phyloP scores from a whole-genome alignment of 2,113 vertebrate species.

The Prunella fulvescens region DNA sequence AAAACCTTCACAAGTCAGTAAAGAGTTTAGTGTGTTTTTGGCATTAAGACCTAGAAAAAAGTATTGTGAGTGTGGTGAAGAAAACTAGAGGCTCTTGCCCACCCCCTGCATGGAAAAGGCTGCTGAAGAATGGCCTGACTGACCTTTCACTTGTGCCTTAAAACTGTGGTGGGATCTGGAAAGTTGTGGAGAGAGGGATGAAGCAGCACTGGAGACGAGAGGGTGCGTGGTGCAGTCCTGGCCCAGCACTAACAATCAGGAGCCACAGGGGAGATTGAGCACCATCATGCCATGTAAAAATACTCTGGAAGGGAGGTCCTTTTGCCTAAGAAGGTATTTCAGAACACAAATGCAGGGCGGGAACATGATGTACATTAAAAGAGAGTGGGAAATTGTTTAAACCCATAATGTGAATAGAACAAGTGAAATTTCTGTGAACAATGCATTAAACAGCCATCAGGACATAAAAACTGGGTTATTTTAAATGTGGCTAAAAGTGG shows the following conservation, averaged over 20 bases:
- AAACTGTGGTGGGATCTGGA: neutral
- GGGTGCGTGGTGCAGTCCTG: accelerated
- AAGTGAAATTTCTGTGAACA: neutral
- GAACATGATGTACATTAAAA: neutral
- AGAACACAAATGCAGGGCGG: accelerated
- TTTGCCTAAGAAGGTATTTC: neutral
- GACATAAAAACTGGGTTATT: neutral
- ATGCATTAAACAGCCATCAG: neutral
- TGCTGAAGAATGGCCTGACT: neutral
- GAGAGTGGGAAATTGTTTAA: neutral
- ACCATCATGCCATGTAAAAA: neutral
- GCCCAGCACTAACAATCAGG: accelerated
- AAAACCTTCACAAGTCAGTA: neutral
- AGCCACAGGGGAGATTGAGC: accelerated
- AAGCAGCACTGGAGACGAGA: accelerated
- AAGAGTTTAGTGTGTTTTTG: neutral
- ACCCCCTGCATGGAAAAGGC: neutral
- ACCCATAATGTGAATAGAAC: accelerated
- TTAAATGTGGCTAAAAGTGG: conserved; percentile 3
- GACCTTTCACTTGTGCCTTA: neutral
- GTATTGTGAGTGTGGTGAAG: neutral
- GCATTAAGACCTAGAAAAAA: neutral
- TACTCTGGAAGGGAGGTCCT: neutral
- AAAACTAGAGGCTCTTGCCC: neutral
- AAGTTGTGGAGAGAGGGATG: neutral